Evolutionary conservation across 2,888 invertebrate species (phyloP), one percentile per base, ranked within the genome.

Genomic region (Cremastobaeus sp.): DNA sequence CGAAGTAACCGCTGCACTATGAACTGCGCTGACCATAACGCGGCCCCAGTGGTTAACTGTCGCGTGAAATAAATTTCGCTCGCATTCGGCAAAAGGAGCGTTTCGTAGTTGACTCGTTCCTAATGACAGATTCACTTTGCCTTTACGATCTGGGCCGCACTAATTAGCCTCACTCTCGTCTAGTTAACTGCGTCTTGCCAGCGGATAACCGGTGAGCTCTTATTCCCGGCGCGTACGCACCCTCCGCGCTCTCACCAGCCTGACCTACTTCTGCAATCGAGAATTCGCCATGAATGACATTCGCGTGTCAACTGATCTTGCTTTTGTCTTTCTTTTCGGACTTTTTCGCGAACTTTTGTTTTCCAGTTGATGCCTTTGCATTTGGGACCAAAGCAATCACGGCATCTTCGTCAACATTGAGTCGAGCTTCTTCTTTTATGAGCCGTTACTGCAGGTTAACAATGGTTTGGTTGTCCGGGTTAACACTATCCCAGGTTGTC

Each of bases 111-210:
- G 48, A 70, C 41, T 62, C 55, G 62, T 62, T 62, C 57, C 62
- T 70, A 70, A 70, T 57, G 70, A 70, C 70, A 70, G 62, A 70
- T 62, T 70, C 70, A 64, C 55, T 70, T 55, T 57, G 57, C 62
- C 35, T 70, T 50, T 57, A 48, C 62, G 48, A 70, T 57, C 70
- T 64, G 55, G 62, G 57, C 55, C 62, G 55, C 64, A 55, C 70
- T 70, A 70, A 70, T 70, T 64, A 62, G 62, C 37, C 62, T 41
- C 48, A 48, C 70, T 70, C 55, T 70, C 62, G 47, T 47, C 62
- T 48, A 55, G 54, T 70, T 64, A 62, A 70, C 70, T 55, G 35
- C 20, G 25, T 25, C 48, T 55, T 52, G 62, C 54, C 48, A 55
- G 55, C 30, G 34, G 30, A 60, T 45, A 52, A 45, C 37, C 47